Base-by-base conservation (phyloP, 2,797 vertebrate species). In the Amphiprion clarkii region DNA sequence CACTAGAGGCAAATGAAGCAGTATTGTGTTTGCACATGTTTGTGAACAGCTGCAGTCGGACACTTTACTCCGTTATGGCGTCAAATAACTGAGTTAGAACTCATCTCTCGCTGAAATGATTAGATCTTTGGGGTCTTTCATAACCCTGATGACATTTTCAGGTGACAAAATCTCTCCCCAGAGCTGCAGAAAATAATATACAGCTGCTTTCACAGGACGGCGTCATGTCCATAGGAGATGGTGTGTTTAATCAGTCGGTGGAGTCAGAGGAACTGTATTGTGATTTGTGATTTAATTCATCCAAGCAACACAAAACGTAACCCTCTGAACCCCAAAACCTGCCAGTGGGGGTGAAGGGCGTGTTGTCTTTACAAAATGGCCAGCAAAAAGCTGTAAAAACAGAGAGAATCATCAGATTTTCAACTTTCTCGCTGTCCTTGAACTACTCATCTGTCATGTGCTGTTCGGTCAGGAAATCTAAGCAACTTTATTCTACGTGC, bases 91-190 rank as follows among this genome's bases (percentile, higher is more conserved):
- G 73, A 54, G 51, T 21, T 54, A 27, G 64, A 75, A 29, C 23
- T 27, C 12, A 48, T 31, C 36, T 31, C 49, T 52, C 51, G 17
- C 57, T 55, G 29, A 33, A 75, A 55, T 39, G 49, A 54, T 21
- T 29, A 48, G 64, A 74, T 75, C 49, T 67, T 27, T 46, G 21
- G 51, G 57, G 23, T 39, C 29, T 52, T 67, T 62, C n/a, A 48
- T 67, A 67, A 62, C 59, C n/a, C 27, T 67, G 64, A 73, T 9
- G 46, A 48, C 62, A 58, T 67, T 48, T 75, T 39, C 40, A 55
- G 64, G 57, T 61, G 64, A 67, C 56, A 62, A n/a, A 66, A 52
- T 58, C 61, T 62, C 40, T 27, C 36, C 10, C 6, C 25, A 74
- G 69, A 69, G 13, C 16, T 33, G 7, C 70, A 67, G 49, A 69